Conservation (phyloP, 2,888 invertebrate genomes). For the Tipula vernalis region DNA sequence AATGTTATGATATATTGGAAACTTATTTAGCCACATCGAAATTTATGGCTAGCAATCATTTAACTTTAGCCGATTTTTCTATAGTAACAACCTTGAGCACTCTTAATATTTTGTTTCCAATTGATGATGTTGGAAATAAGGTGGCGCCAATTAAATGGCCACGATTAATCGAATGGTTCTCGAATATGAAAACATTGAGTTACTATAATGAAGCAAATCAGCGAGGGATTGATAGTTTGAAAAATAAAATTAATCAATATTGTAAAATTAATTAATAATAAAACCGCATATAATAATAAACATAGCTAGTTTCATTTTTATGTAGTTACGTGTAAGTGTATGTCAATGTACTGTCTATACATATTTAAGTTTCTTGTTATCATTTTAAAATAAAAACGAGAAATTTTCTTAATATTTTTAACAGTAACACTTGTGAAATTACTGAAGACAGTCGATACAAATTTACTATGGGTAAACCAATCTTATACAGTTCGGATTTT, state of each 20-base stretch:
- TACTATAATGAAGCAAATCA: slow-evolving; percentile 24
- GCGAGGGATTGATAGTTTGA: slow-evolving; percentile 26
- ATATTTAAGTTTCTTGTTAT: neutral
- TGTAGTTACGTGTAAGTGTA: neutral
- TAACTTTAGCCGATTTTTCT: slow-evolving; percentile 36
- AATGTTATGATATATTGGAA: slow-evolving; percentile 34
- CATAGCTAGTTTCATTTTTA: neutral
- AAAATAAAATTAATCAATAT: slow-evolving; percentile 21
- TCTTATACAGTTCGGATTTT: neutral
- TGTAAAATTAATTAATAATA: slow-evolving; percentile 23
- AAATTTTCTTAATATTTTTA: neutral
- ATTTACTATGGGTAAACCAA: neutral
- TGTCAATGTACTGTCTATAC: neutral
- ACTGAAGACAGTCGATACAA: neutral
- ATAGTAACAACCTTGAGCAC: slow-evolving; percentile 34
- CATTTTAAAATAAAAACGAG: neutral
- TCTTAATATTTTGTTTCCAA: slow-evolving; percentile 35
- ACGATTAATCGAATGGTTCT: slow-evolving; percentile 26
- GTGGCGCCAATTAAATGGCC: slow-evolving; percentile 27
- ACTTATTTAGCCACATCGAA: slow-evolving; percentile 25
- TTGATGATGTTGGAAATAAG: slow-evolving; percentile 20
- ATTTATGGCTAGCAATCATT: slow-evolving; percentile 32
- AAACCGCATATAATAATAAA: neutral
- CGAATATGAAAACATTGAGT: slow-evolving; percentile 25
- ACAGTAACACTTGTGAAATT: neutral